A percentile compares a stretch with the other conserved stretches of the same genome.
Evolutionary conservation across 2,888 invertebrate genomes (phyloP).

Genomic region (Dermolepida albohirtum): DNA sequence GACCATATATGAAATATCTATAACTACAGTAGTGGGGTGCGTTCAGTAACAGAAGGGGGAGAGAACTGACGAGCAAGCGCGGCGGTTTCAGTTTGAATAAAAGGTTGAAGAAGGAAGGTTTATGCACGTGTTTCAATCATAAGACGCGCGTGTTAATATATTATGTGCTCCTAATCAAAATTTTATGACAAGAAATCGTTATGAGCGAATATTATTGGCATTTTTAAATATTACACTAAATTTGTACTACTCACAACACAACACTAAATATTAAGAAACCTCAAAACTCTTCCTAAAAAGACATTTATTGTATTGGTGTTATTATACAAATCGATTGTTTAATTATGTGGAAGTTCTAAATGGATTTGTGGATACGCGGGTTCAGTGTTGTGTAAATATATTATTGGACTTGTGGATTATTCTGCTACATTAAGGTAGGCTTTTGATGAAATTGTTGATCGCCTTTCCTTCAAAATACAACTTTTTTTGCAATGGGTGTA

Average conservation of each 20-base stretch:
- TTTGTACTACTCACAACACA: no score
- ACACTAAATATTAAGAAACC: background rate
- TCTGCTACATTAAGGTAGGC: slow-evolving; percentile 52
- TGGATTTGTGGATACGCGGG: slow-evolving; percentile 48
- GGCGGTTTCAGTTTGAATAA: slow-evolving; percentile 51
- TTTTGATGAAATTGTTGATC: slow-evolving; percentile 30
- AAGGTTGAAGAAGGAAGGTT: slow-evolving; percentile 43
- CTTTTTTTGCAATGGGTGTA: background rate
- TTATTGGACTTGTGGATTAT: slow-evolving; percentile 49
- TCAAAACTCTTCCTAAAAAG: background rate
- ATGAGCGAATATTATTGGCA: slow-evolving; percentile 21
- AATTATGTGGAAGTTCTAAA: slow-evolving; percentile 51
- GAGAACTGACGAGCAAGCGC: slow-evolving; percentile 51
- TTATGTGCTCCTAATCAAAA: slow-evolving; percentile 33
- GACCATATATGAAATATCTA: slow-evolving; percentile 53
- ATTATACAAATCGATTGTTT: slow-evolving; percentile 46
- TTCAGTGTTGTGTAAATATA: slow-evolving; percentile 53
- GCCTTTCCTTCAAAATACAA: slow-evolving; percentile 8
- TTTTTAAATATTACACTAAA: slow-evolving; percentile 7
- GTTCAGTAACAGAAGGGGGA: slow-evolving; percentile 47
- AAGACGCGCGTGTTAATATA: slow-evolving; percentile 44
- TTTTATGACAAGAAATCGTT: slow-evolving; percentile 15
- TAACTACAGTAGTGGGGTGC: slow-evolving; percentile 53
- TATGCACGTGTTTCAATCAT: slow-evolving; percentile 35
- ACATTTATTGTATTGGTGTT: slow-evolving; percentile 15